These are phyloP conservation scores for Saccostrea glomerata DNA, from an alignment of 1,140 invertebrate genomes.

Conservation along the genomic window DNA sequence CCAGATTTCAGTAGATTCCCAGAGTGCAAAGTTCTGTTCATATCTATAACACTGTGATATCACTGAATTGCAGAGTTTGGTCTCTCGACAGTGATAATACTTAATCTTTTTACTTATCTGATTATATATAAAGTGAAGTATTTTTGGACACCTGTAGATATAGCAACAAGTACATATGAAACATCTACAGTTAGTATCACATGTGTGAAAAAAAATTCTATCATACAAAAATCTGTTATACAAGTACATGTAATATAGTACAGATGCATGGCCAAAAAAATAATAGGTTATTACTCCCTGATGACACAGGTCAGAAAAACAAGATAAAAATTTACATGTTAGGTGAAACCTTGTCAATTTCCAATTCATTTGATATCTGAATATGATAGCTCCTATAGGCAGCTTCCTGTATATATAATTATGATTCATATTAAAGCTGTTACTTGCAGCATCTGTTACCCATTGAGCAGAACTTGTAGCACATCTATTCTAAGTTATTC, in stretches of 20 bases:
- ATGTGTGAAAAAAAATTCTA: not conserved
- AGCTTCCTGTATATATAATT: not conserved
- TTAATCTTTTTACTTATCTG: slow-evolving; percentile 20
- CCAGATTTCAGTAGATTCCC: not conserved
- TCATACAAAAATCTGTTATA: not conserved
- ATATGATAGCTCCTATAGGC: not conserved
- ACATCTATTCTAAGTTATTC: not conserved
- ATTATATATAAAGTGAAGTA: not conserved
- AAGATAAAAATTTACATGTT: not conserved
- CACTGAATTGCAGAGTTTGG: not conserved
- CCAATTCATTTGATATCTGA: not conserved
- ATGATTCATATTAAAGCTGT: not conserved
- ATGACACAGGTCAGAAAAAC: not conserved
- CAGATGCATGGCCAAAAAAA: not conserved
- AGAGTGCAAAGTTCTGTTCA: not conserved
- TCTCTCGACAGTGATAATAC: not conserved
- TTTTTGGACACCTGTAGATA: slow-evolving; percentile 25
- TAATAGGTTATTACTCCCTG: not conserved
- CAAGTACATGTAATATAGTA: too few relatives aligned
- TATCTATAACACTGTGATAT: not conserved
- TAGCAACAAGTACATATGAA: not conserved
- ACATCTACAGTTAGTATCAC: not conserved
- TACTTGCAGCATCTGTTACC: not conserved
- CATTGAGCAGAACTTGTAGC: not conserved
- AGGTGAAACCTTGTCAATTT: slow-evolving; percentile 12